Percentiles rank a stretch among this genome's conserved stretches.
phyloP scores from a whole-genome alignment of 2,797 vertebrate species.

The Takifugu ocellatus region DNA sequence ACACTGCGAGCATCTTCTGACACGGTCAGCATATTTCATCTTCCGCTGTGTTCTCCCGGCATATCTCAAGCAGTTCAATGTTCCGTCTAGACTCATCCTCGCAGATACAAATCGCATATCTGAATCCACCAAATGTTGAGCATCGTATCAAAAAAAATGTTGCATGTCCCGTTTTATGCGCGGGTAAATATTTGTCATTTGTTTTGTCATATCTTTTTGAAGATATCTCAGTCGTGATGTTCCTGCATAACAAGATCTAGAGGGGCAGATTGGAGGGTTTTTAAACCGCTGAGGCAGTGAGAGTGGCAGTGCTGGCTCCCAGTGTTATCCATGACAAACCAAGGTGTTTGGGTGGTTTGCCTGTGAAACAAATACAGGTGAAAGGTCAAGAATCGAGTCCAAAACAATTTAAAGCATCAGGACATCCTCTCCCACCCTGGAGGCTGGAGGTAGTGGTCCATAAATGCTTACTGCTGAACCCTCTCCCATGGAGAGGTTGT shows the following conservation, averaged over 20 bases:
- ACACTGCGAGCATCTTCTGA: constrained; percentile 8
- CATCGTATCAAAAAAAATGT: background rate
- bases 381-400: too few relatives aligned
- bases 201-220: background rate
- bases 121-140: background rate
- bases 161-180: background rate
- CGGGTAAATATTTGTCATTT: background rate
- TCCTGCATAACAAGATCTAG: background rate
- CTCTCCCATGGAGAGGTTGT: too few relatives aligned
- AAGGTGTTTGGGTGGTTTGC: too few relatives aligned
- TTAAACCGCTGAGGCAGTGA: too few relatives aligned
- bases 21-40: constrained; percentile 22
- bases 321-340: too few relatives aligned
- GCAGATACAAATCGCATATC: background rate
- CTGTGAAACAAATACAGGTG: too few relatives aligned
- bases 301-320: too few relatives aligned
- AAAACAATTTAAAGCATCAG: too few relatives aligned
- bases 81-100: background rate
- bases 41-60: constrained; percentile 12
- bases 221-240: background rate
- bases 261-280: too few relatives aligned
- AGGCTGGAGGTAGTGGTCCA: too few relatives aligned
- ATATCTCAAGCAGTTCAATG: constrained; percentile 1
- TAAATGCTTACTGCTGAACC: too few relatives aligned
- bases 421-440: too few relatives aligned